phyloP scores from a whole-genome alignment of 2,888 invertebrate genomes.

The Drosophila melanocephala region DNA sequence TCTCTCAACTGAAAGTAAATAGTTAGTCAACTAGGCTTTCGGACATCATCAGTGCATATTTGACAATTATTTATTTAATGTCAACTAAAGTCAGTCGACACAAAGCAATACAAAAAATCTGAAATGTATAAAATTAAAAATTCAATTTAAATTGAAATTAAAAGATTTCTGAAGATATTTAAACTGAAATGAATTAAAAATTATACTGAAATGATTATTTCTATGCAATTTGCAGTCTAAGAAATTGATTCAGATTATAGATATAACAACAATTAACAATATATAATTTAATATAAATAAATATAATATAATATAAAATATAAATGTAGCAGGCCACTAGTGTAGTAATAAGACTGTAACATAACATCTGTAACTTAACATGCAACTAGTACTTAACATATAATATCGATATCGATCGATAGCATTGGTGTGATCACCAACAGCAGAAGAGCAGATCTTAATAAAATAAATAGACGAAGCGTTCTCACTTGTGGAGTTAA shows the following conservation, averaged over 20 bases:
- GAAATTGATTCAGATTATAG: background rate
- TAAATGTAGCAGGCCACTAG: background rate
- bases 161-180: background rate
- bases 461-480: no score
- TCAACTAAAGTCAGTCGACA: background rate
- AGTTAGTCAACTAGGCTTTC: background rate
- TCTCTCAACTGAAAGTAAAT: background rate
- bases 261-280: background rate
- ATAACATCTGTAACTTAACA: background rate
- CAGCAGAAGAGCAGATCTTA: background rate
- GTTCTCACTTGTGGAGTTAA: no score
- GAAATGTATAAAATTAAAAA: background rate
- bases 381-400: background rate
- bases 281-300: no score
- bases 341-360: background rate
- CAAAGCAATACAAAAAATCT: no score
- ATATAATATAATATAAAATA: background rate
- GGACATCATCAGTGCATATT: background rate
- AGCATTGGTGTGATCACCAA: background rate
- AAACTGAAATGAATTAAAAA: background rate
- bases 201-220: background rate
- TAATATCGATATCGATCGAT: background rate
- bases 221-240: background rate
- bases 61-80: background rate
- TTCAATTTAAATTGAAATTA: background rate